phyloP scores from a whole-genome alignment of 2,888 invertebrate species.

The Aleiodes leptofemur region DNA sequence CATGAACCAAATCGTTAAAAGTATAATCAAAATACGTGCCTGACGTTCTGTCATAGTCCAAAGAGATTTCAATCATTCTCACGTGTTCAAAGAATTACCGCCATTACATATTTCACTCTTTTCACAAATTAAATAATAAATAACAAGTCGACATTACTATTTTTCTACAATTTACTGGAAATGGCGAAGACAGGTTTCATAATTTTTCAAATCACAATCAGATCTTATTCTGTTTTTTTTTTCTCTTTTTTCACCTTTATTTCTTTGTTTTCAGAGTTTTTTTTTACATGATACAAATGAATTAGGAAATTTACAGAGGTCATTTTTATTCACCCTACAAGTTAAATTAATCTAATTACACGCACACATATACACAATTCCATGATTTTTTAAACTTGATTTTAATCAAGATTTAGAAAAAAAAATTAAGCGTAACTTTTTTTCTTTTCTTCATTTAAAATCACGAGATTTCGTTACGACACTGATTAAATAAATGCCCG shows the following conservation, averaged over 20 bases:
- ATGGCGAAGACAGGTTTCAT: constrained; percentile 13
- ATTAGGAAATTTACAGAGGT: constrained; percentile 22
- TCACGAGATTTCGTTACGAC: too few relatives aligned
- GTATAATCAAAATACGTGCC: constrained; percentile 56
- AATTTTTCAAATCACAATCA: constrained; percentile 17
- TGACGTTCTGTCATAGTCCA: constrained; percentile 58
- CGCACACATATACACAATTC: not conserved
- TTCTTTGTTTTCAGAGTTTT: constrained; percentile 8
- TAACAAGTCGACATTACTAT: not conserved
- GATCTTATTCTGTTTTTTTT: constrained; percentile 23
- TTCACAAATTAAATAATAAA: constrained; percentile 1
- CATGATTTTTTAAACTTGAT: not conserved
- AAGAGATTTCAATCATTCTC: not conserved
- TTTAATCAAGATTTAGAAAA: too few relatives aligned
- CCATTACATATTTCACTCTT: not conserved
- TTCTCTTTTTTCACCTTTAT: constrained; percentile 5
- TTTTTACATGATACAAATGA: constrained; percentile 15
- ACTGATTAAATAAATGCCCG: too few relatives aligned
- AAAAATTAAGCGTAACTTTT: too few relatives aligned
- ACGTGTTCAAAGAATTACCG: constrained; percentile 6
- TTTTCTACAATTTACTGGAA: not conserved
- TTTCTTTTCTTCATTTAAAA: too few relatives aligned
- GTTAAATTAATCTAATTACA: constrained; percentile 11
- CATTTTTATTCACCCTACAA: not conserved
- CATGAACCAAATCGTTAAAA: constrained; percentile 65